Conservation (phyloP, 2,113 vertebrate species). For the Hyperopisus bebe region DNA sequence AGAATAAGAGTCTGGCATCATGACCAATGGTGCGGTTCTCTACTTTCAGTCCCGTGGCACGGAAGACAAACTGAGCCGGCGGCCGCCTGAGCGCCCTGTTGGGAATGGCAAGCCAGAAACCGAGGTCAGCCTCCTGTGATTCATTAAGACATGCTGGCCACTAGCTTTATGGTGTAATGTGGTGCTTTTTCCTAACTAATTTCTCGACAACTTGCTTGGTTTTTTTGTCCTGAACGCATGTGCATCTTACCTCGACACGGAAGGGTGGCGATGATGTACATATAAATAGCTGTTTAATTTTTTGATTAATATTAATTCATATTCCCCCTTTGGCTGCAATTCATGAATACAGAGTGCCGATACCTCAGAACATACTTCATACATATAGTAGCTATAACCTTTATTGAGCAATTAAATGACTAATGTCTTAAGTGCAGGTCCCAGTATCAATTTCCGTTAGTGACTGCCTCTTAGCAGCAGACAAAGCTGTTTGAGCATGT, state of each 20-base stretch:
- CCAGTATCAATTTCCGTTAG: background rate
- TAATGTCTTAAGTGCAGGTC: background rate
- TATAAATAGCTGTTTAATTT: background rate
- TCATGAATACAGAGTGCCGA: background rate
- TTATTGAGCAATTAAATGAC: background rate
- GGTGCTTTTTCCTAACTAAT: background rate
- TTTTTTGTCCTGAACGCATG: background rate
- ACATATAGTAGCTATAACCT: background rate
- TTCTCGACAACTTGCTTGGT: background rate
- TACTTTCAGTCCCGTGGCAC: constrained; percentile 40
- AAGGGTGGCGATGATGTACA: constrained; percentile 23
- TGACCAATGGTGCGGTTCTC: background rate
- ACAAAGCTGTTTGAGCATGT: background rate
- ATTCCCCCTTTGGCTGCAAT: background rate
- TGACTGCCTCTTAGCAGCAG: background rate
- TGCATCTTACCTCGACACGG: background rate
- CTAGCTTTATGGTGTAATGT: too few species aligned
- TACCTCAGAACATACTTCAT: background rate
- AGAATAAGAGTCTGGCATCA: constrained; percentile 20
- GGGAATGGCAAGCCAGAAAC: constrained; percentile 43
- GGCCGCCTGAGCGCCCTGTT: constrained; percentile 35
- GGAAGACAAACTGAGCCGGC: constrained; percentile 43
- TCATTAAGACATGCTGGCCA: background rate
- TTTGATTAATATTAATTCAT: background rate
- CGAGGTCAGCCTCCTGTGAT: constrained; percentile 37